Base-by-base conservation (phyloP, 1,140 invertebrate species). In the Nylanderia fulva region DNA sequence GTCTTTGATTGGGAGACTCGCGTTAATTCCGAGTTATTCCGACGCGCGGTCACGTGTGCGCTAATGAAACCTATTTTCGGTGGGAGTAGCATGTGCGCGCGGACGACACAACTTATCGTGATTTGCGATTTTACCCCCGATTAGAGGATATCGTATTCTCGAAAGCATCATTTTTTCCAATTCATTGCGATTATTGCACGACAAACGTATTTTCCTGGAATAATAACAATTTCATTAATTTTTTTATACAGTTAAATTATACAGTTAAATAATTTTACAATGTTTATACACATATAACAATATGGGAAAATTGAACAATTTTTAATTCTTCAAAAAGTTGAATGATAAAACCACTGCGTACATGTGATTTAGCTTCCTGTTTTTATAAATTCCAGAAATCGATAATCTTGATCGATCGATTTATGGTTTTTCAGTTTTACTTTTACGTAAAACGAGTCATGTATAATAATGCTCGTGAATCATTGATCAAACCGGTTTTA, bases 1-100 rank as follows among this genome's bases (percentile, higher is more conserved):
- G 88, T 86, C 90, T 93, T 91, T 92, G 93, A 94, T 94, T 93
- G 92, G 92, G 86, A 90, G 91, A 83, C 86, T 84, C 86, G 84
- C 86, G 90, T 92, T 93, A 93, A 94, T 93, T 91, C 92, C 85
- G 88, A 93, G 90, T 92, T 92, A 91, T 92, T 92, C 88, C 88
- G 89, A 93, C 91, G 90, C 91, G 91, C 82, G 86, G 92, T 93
- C 92, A 92, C 93, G 92, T 92, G 91, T 85, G 84, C 83, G 86
- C 39, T 88, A 88, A 88, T 85, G 86, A 88, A 88, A 71, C 87
- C 56, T 75, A 58, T 64, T 88, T 85, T 74, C 39, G 36, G 36
- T 42, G 42, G 75, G 13, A 21, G 36, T 48, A 79, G 39, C 56
- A 69, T 69, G 66, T 64, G 69, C 58, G 24, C 56, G 15, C 18